Conservation (phyloP, 2,888 invertebrate species). For the Napeogenes sylphis region DNA sequence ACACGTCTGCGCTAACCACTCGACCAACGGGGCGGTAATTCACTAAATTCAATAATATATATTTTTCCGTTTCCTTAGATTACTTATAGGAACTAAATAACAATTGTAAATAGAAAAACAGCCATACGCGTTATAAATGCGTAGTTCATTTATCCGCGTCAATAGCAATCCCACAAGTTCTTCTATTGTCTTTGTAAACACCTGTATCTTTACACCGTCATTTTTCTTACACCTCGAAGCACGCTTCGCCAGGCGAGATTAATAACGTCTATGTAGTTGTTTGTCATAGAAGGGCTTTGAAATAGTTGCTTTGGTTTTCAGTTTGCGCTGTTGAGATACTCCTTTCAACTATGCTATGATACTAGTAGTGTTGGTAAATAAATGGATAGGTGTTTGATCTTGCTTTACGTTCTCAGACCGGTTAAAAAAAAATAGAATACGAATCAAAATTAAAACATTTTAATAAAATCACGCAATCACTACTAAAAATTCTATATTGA, state of each 20-base stretch:
- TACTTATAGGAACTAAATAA: neutral
- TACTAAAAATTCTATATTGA: too few relatives aligned
- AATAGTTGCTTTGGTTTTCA: slow-evolving; percentile 2
- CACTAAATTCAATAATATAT: too few relatives aligned
- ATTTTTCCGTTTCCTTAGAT: too few relatives aligned
- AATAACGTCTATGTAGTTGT: slow-evolving; percentile 3
- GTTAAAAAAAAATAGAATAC: too few relatives aligned
- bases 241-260: slow-evolving; percentile 1
- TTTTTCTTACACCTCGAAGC: slow-evolving; percentile 12
- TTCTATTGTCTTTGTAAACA: slow-evolving; percentile 22
- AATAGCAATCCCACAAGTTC: slow-evolving; percentile 17
- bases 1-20: too few relatives aligned
- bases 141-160: slow-evolving; percentile 17
- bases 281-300: neutral
- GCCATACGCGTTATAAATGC: neutral
- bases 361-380: too few relatives aligned
- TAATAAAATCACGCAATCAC: too few relatives aligned
- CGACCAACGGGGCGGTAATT: too few relatives aligned
- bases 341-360: too few relatives aligned
- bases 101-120: slow-evolving; percentile 9
- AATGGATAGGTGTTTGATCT: too few relatives aligned
- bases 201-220: slow-evolving; percentile 12
- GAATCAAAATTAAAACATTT: too few relatives aligned
- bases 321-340: neutral
- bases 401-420: too few relatives aligned